Conservation (phyloP, 2,888 invertebrate genomes). For the Lasioglossum figueresi region DNA sequence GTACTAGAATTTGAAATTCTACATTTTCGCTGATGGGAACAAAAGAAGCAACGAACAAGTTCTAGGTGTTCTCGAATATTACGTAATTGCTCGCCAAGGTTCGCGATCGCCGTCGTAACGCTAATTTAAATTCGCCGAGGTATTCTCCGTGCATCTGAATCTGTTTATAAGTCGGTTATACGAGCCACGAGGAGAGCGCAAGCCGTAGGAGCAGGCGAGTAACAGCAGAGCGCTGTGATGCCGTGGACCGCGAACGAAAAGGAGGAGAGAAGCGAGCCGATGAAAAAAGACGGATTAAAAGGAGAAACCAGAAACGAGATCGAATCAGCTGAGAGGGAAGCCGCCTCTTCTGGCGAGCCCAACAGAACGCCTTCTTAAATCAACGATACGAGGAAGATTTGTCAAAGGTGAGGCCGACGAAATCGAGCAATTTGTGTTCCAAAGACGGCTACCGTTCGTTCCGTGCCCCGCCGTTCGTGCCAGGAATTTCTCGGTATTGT, state of each 20-base stretch:
- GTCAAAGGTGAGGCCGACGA: constrained; percentile 58
- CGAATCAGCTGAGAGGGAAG: constrained; percentile 69
- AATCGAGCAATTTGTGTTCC: constrained; percentile 57
- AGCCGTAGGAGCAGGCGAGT: constrained; percentile 43
- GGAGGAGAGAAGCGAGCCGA: constrained; percentile 19
- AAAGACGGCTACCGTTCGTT: constrained; percentile 34
- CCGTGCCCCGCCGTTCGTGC: neutral
- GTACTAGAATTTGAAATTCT: too few relatives aligned
- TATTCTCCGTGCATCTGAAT: constrained; percentile 38
- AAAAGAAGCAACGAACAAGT: neutral
- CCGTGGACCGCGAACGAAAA: constrained; percentile 29
- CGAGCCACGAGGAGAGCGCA: constrained; percentile 35
- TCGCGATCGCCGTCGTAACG: constrained; percentile 27
- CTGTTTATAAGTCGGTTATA: constrained; percentile 62
- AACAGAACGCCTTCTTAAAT: constrained; percentile 64
- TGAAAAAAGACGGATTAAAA: constrained; percentile 45
- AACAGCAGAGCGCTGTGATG: constrained; percentile 33
- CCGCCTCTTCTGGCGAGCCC: constrained; percentile 40
- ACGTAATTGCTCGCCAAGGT: constrained; percentile 40
- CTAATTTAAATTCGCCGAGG: constrained; percentile 54
- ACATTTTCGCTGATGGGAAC: too few relatives aligned
- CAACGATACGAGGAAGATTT: constrained; percentile 63
- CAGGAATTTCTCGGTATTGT: constrained; percentile 21
- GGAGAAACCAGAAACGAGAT: constrained; percentile 62
- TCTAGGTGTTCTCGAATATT: constrained; percentile 6